Conservation (phyloP, 2,888 invertebrate species). For the Tyria jacobaeae region DNA sequence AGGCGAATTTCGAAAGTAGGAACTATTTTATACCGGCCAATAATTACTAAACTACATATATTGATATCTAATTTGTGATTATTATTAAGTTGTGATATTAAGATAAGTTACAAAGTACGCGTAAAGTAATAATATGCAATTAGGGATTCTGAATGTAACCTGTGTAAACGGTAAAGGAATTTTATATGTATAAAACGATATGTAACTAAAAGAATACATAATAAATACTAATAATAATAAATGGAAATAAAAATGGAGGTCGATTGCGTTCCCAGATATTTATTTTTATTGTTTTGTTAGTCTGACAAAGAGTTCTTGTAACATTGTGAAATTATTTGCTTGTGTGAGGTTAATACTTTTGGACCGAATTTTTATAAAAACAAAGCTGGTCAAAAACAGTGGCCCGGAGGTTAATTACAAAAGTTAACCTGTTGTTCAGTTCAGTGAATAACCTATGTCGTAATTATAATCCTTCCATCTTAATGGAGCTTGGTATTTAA, state of each 20-base stretch:
- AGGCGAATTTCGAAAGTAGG: constrained; percentile 50
- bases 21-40: constrained; percentile 69
- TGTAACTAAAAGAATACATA: neutral
- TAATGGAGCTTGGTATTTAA: no score
- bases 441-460: no score
- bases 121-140: constrained; percentile 9
- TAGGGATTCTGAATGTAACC: neutral
- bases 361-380: neutral
- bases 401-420: neutral
- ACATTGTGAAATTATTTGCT: neutral
- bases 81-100: constrained; percentile 44
- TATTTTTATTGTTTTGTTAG: constrained; percentile 3
- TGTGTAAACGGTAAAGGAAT: constrained; percentile 1
- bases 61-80: constrained; percentile 9
- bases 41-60: constrained; percentile 30
- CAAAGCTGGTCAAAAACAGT: neutral
- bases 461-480: no score
- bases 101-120: constrained; percentile 30
- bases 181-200: neutral
- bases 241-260: neutral
- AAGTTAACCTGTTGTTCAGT: no score
- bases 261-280: neutral
- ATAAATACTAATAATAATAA: no score
- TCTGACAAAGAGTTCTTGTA: neutral
- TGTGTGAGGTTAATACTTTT: constrained; percentile 5